A percentile compares a stretch with the other conserved stretches of the same genome.
phyloP scores from a whole-genome alignment of 2,113 vertebrate genomes.

The Saccopteryx leptura region DNA sequence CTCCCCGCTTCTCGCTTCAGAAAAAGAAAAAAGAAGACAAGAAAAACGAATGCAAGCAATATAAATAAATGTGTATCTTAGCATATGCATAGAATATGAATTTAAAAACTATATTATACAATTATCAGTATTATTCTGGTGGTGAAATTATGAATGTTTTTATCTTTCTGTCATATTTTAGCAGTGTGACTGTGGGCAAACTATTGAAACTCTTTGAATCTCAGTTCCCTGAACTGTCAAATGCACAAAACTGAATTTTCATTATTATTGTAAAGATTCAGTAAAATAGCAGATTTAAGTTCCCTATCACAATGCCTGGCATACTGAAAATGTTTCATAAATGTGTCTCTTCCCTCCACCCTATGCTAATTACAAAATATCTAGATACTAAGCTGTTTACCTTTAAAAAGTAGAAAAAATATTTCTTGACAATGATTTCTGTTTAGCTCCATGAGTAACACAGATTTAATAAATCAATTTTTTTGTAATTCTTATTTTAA shows the following conservation, averaged over 20 bases:
- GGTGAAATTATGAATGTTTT: neutral
- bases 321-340: neutral
- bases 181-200: neutral
- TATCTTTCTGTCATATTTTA: neutral
- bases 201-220: neutral
- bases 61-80: neutral
- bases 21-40: neutral
- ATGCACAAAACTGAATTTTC: neutral
- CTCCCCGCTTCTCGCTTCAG: neutral
- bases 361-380: neutral
- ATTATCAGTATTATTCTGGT: neutral
- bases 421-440: slow-evolving; percentile 27
- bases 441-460: neutral
- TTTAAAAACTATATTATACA: neutral
- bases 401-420: neutral
- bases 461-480: slow-evolving; percentile 11
- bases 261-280: neutral
- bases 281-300: neutral
- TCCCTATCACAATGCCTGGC: neutral
- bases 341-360: neutral
- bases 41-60: neutral
- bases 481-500: neutral
- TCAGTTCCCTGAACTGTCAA: neutral
- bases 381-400: neutral
- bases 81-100: neutral